Base-by-base conservation (phyloP, 2,797 vertebrate genomes). In the Oreonectes daqikongensis region DNA sequence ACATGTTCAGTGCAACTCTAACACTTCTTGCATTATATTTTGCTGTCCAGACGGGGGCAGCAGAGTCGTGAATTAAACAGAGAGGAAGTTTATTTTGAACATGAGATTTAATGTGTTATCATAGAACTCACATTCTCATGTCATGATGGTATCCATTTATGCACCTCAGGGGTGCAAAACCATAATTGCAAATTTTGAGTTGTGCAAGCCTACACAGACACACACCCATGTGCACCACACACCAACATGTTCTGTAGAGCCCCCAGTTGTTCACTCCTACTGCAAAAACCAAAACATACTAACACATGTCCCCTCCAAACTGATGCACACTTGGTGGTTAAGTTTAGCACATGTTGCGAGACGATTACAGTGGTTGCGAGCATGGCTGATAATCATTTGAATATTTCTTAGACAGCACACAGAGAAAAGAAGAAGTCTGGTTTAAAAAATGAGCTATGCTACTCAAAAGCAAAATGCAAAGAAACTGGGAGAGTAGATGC, bases 41-140 rank as follows among this genome's bases (percentile, higher is more conserved):
- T 18, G 14, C 40, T 76, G 76, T 76, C 82, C 82, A 70, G 26
- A 15, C 20, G 82, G 69, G 82, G 82, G 82, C 79, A 83, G 79
- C 65, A 81, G 30, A 83, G 59, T 55, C 46, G 32, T 69, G 26
- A 44, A 24, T 68, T 69, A 42, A 50, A 26, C 35, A 26, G 15
- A 67, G 38, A 20, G 2, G 6, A 38, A 74, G 20, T 15, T 6
- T 4, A 53, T 53, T 52, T 40, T 42, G 44, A 73, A 52, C 30
- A 53, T 22, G 6, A 50, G 26, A 72, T 1, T 24, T 65, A 20
- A 35, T 48, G 52, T 42, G 9, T 67, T 24, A 59, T 68, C 64
- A 69, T 68, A 72, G 69, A 22, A 18, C 18, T 32, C 44, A 68
- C 64, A 77, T 59, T 76, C 15, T 20, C 40, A 40, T 14, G 44